Base-by-base conservation (phyloP, 2,797 vertebrate species). In the Sebastes diaconus region DNA sequence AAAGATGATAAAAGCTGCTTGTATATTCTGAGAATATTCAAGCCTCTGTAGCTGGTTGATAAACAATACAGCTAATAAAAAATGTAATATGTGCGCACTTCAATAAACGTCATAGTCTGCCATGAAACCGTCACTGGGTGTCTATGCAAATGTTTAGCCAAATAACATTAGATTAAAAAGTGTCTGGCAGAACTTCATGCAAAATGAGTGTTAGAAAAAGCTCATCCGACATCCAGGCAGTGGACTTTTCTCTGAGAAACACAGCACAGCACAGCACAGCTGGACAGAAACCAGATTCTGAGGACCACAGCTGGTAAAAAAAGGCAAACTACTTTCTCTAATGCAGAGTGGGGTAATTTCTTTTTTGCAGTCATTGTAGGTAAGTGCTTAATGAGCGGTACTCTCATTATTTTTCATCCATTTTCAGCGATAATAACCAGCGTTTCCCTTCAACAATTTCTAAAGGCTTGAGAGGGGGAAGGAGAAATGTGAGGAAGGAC, bases 141-240 rank as follows among this genome's bases (percentile, higher is more conserved):
- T 30, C 32, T 36, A 92, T 89, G 89, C 81, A 92, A 94, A 80
- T 3, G 65, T 75, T 67, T 22, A 86, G 75, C 39, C 75, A 73
- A 75, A 81, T 71, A 64, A 58, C 24, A 29, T 59, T n/a, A 1
- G 69, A 89, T 88, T 24, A 36, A 36, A 69, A 76, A 18, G 24
- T 50, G 75, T 75, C 55, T 14, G 55, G 42, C 54, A 64, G 80
- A 75, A 34, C 69, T 1, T 68, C 79, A 91, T 92, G 91, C 83
- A 92, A 89, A 90, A 73, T 24, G 54, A 66, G 75, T 8, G 64
- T 30, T 57, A 66, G 1, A 74, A 29, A 60, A 80, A 84, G 54
- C 60, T 50, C 68, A 60, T n/a, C 36, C 30, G 52, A 20, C 42
- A 69, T 67, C 39, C 75, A 73, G 79, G 13, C 29, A 6, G 59